Base-by-base conservation (phyloP, 2,888 invertebrate species). In the Pasiphila rectangulata region DNA sequence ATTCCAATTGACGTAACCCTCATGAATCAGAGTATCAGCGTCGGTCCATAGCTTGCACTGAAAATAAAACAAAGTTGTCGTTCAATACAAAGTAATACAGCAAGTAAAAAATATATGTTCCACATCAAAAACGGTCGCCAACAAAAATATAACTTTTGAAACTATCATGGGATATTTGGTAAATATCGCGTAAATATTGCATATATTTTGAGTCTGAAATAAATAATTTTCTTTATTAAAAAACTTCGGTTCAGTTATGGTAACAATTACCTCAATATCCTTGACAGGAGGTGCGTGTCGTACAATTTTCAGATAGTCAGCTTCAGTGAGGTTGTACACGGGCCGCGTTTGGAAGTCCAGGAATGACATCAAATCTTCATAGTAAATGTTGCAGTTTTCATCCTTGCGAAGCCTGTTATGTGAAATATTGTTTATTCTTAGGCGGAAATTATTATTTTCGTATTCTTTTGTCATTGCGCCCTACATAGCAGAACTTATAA, bases 281-380 rank as follows among this genome's bases (percentile, higher is more conserved):
- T 85, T 88, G 1, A 86, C 57, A 0, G 87, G 84, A 0, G 85
- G 82, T 1, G 88, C 84, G 38, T 88, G 88, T 24, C 86, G 73
- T 4, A 88, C 78, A 2, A 85, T 67, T 53, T 79, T 83, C 12
- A 69, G 63, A 30, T 79, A 82, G 36, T 87, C 86, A 0, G 64
- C 63, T 7, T 83, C 84, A 1, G 72, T 64, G 9, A 85, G 65
- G 46, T 75, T 79, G 47, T 64, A 74, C 12, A 84, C 82, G 0
- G 88, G 87, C 6, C 79, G 72, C 6, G 90, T 89, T 65, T 90
- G 90, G 63, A 93, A 91, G 72, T 96, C 92, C 46, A 96, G 74
- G 68, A 95, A 95, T 25, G 85, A 72, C 61, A 96, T 71, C 43
- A 96, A 80, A 67, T 95, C 94, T 1, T 91, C 89, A 50, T 93